Evolutionary conservation across 1,140 invertebrate species (phyloP).

Genomic region (Drosophila prosaltans): DNA sequence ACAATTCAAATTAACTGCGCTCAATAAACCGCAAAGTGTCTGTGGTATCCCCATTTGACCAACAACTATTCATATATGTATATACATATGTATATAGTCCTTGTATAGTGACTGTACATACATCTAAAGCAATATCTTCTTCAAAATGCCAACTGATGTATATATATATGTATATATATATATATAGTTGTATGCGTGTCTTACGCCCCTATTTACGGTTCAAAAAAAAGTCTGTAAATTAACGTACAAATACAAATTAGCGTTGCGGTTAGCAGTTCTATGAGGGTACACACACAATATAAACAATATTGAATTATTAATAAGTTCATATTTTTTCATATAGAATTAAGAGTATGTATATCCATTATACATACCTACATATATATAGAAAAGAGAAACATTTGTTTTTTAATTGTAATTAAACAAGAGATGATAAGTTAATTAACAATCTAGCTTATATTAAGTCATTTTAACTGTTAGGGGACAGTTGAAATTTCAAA

Average conservation of each 20-base stretch:
- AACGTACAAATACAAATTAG: conserved; percentile 62
- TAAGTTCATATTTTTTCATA: background rate
- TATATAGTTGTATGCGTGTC: conserved; percentile 2
- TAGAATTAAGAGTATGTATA: no score
- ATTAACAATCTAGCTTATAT: no score
- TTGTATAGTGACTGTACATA: no score
- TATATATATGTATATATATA: no score
- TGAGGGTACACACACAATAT: conserved; percentile 22
- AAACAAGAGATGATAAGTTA: no score
- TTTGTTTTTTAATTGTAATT: no score
- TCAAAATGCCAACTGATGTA: conserved; percentile 3
- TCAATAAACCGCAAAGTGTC: conserved; percentile 7
- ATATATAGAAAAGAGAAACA: no score
- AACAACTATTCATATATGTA: no score
- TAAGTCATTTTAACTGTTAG: no score
- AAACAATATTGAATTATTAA: conserved; percentile 51
- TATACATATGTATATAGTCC: background rate
- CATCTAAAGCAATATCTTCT: background rate
- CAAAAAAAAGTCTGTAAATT: conserved; percentile 38
- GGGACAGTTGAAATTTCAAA: no score
- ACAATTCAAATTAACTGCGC: conserved; percentile 13
- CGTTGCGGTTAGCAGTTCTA: conserved; percentile 20
- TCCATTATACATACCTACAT: no score
- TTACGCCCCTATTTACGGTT: conserved; percentile 1
- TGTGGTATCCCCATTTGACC: background rate